Evolutionary conservation across 2,113 vertebrate genomes (phyloP), one percentile per base, ranked within the genome.

Genomic region (Glaucomys volans): DNA sequence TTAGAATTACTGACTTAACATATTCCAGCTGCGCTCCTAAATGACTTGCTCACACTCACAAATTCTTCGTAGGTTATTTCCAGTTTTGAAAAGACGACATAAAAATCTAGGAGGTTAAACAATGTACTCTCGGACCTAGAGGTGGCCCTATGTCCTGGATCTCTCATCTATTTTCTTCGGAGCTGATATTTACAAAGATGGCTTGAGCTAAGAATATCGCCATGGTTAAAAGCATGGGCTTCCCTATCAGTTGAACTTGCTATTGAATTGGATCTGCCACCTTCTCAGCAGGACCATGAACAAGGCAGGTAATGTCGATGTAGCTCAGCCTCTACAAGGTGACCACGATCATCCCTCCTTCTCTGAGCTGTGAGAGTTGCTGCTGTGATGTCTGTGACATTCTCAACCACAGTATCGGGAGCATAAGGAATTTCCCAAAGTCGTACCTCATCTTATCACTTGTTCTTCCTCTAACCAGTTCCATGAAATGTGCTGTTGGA

Each of bases 41-140:
- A 67, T 17, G 18, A 52, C 83, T 87, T 84, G 24, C 11, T 57
- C 8, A 72, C 54, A 42, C 30, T 35, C 30, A 9, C 22, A 52
- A 81, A 40, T 50, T 64, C 50, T 93, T 54, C 35, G 71, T 37
- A 96, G 28, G 28, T 83, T 79, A 44, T 94, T 90, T 92, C 54
- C 32, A 57, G 50, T 94, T 96, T 86, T 69, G 50, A 81, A 64
- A 75, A 76, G 30, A 42, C 77, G 35, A 82, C 32, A 30, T 87
- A 12, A 32, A 37, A 90, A 72, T 86, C 26, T 44, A 30, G 4
- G 14, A 83, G 62, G 14, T 80, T 57, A 84, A 50, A 94, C 74
- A 32, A 75, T 44, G 69, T 81, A 59, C 84, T 40, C 37, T 75
- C 50, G 94, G 91, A 50, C 71, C 66, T 11, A 50, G 24, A 52